Evolutionary conservation across 2,797 vertebrate genomes (phyloP).

Genomic region (Spinus olivaceus): DNA sequence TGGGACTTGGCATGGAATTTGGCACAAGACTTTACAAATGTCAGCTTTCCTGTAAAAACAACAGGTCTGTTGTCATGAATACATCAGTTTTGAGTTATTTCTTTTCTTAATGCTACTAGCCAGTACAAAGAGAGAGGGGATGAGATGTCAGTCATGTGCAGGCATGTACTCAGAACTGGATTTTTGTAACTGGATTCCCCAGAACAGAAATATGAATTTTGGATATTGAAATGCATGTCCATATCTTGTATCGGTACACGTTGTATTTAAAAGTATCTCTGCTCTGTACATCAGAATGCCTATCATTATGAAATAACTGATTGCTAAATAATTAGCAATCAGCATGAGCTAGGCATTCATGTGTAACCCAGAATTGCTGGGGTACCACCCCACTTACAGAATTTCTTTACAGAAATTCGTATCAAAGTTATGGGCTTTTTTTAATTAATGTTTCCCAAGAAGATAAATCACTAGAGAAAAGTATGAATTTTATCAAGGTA

Average conservation of each 20-base stretch:
- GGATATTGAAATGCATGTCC: background rate
- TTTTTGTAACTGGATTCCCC: background rate
- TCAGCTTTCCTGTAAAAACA: slow-evolving; percentile 15
- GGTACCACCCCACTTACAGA: background rate
- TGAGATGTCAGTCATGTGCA: slow-evolving; percentile 2
- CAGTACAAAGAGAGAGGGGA: slow-evolving; percentile 9
- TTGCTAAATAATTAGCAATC: background rate
- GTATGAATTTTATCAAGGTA: background rate
- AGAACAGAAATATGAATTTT: background rate
- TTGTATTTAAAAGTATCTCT: background rate
- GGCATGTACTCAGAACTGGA: background rate
- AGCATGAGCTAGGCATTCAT: background rate
- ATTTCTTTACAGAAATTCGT: background rate
- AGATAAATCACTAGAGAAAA: background rate
- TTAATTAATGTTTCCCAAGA: background rate
- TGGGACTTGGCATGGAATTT: background rate
- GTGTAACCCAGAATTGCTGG: background rate
- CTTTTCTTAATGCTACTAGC: slow-evolving; percentile 32
- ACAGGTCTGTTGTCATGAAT: background rate
- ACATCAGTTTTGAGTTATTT: slow-evolving; percentile 44
- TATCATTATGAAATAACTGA: background rate
- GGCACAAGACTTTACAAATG: background rate
- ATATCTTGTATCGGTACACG: background rate
- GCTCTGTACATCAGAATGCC: background rate
- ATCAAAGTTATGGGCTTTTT: background rate